phyloP scores from a whole-genome alignment of 92 coral and sea anemone genomes.

The Paramuricea clavata region DNA sequence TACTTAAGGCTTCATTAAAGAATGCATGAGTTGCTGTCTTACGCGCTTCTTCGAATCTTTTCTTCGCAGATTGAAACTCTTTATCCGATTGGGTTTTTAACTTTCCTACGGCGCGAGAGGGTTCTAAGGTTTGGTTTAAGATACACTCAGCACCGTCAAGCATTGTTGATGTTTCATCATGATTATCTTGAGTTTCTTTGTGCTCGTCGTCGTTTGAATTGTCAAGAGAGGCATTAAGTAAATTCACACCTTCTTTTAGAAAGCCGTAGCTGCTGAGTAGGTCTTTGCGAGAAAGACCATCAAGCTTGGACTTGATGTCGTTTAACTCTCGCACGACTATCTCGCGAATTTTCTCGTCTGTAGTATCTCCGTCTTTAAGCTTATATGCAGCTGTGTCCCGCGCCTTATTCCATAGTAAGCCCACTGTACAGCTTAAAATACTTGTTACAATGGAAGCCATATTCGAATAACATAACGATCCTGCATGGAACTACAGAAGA shows the following conservation, averaged over 20 bases:
- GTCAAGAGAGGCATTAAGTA: neutral
- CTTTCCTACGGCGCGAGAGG: neutral
- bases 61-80: conserved; percentile 30
- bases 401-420: conserved; percentile 59
- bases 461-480: no score
- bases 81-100: neutral
- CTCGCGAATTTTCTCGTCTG: neutral
- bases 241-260: neutral
- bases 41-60: conserved; percentile 63
- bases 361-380: neutral
- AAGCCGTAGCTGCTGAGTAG: neutral
- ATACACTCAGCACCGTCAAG: neutral
- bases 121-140: neutral
- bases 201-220: no score
- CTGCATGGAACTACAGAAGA: no score
- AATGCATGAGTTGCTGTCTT: conserved; percentile 43
- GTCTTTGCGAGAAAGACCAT: neutral
- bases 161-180: neutral
- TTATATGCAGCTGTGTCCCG: conserved; percentile 46
- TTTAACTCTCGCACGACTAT: neutral
- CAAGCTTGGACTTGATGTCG: neutral
- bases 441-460: conserved; percentile 39
- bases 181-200: neutral
- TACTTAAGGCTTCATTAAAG: neutral
- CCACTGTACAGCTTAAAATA: conserved; percentile 51